Conservation (phyloP, 2,113 vertebrate species). For the Hippolais icterina region DNA sequence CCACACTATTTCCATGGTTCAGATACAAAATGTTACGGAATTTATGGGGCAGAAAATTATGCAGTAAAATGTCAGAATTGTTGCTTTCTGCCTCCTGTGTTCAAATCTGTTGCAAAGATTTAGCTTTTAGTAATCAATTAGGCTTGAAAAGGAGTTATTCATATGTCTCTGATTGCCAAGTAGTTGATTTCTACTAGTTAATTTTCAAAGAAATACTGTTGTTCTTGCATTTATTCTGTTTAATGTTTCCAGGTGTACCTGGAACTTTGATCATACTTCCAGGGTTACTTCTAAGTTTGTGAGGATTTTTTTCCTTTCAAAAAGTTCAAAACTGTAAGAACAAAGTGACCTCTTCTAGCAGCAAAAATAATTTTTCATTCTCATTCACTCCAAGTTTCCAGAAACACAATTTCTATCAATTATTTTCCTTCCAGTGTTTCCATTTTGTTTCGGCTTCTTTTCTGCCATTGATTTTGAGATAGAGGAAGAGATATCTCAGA, state of each 20-base stretch:
- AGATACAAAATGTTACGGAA: background rate
- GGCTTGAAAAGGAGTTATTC: background rate
- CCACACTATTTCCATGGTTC: background rate
- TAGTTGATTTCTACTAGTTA: background rate
- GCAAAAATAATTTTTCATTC: background rate
- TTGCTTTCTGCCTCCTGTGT: background rate
- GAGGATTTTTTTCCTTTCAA: background rate
- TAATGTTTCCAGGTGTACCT: background rate
- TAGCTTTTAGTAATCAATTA: constrained; percentile 13
- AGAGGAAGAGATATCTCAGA: background rate
- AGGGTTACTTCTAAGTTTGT: background rate
- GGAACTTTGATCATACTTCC: background rate
- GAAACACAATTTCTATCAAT: background rate
- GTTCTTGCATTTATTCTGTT: background rate
- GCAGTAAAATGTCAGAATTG: background rate
- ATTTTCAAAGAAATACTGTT: background rate
- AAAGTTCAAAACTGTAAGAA: background rate
- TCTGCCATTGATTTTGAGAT: background rate
- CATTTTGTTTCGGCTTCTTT: background rate
- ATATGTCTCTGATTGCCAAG: background rate
- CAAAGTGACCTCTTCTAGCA: background rate
- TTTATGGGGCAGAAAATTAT: constrained; percentile 31
- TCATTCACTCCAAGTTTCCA: background rate
- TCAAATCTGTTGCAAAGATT: background rate
- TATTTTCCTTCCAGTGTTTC: background rate